These are phyloP conservation scores for Sminthurinus aureus DNA, from an alignment of 2,888 invertebrate genomes.

Conservation along the genomic window DNA sequence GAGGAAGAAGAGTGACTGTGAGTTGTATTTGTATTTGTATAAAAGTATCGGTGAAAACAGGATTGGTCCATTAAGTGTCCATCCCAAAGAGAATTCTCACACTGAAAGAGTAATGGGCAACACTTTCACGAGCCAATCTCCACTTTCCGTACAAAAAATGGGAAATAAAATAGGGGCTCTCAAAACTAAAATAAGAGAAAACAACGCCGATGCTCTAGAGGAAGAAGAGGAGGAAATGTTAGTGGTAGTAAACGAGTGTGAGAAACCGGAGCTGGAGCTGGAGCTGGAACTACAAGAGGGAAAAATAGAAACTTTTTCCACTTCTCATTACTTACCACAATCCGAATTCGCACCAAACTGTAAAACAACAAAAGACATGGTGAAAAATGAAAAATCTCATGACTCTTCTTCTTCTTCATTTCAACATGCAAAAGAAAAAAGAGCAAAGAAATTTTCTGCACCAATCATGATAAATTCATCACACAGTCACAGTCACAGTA, in stretches of 20 bases:
- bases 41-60: neutral
- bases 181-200: neutral
- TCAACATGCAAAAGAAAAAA: neutral
- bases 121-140: conserved; percentile 49
- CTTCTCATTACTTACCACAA: too few species aligned
- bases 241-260: neutral
- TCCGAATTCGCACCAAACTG: too few species aligned
- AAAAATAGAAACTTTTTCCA: neutral
- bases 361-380: neutral
- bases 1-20: neutral
- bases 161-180: neutral
- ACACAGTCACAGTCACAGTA: neutral
- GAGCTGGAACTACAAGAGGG: neutral
- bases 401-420: neutral
- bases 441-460: too few species aligned
- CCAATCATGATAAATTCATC: neutral
- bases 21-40: neutral
- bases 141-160: neutral
- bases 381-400: neutral
- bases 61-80: conserved; percentile 33
- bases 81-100: conserved; percentile 43
- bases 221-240: neutral
- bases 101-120: conserved; percentile 52
- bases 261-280: neutral
- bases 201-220: too few species aligned